phyloP scores from a whole-genome alignment of 2,888 invertebrate species.

The Drosophila anomalata region DNA sequence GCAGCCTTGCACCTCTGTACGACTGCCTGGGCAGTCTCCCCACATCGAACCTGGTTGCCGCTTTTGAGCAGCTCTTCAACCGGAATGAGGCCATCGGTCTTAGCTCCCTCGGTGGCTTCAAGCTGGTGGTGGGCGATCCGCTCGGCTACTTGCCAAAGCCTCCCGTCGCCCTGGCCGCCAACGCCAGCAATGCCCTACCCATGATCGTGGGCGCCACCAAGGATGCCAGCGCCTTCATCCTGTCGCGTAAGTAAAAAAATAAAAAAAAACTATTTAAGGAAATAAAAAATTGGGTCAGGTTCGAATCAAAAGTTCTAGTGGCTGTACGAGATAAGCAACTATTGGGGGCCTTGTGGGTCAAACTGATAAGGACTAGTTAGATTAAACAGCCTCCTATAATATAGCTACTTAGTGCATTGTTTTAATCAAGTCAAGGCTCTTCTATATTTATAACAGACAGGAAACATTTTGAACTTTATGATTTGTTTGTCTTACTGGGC shows the following conservation, averaged over 20 bases:
- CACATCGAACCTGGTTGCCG: slow-evolving; percentile 72
- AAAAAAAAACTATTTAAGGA: neutral
- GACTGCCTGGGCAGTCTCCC: slow-evolving; percentile 70
- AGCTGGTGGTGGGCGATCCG: slow-evolving; percentile 79
- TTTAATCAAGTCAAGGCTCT: slow-evolving; percentile 13
- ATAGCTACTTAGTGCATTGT: slow-evolving; percentile 6
- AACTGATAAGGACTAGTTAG: neutral
- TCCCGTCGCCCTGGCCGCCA: slow-evolving; percentile 72
- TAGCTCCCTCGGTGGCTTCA: slow-evolving; percentile 76
- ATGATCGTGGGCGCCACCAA: slow-evolving; percentile 84
- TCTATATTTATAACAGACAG: neutral
- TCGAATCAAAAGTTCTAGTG: neutral
- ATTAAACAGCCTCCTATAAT: neutral
- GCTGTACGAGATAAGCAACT: slow-evolving; percentile 13
- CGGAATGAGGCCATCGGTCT: slow-evolving; percentile 73
- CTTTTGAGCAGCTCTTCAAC: slow-evolving; percentile 70
- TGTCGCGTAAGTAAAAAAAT: slow-evolving; percentile 80
- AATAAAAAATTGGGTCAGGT: neutral
- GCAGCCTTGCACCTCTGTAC: slow-evolving; percentile 39
- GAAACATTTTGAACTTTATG: neutral
- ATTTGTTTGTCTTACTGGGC: neutral
- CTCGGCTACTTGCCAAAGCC: slow-evolving; percentile 78
- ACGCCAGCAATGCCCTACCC: slow-evolving; percentile 71
- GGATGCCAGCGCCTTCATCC: slow-evolving; percentile 84
- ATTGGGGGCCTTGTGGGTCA: slow-evolving; percentile 5